Evolutionary conservation across 2,797 vertebrate genomes (phyloP).

Genomic region (Sebastes umbrosus): DNA sequence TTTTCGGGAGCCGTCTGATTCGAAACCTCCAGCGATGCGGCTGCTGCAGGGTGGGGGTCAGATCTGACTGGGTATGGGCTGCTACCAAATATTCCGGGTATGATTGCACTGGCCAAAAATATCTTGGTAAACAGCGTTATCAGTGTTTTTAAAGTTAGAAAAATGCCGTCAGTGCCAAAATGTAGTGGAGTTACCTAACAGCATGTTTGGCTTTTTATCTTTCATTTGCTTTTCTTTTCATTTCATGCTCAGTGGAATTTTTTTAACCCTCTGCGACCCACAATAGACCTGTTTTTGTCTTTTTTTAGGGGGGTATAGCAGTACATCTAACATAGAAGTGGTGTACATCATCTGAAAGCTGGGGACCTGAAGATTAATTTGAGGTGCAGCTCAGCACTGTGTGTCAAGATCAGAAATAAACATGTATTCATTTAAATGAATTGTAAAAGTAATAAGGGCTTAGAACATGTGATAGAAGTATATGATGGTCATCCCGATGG

Average conservation of each 20-base stretch:
- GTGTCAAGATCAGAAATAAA: too few relatives aligned
- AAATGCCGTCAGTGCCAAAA: background rate
- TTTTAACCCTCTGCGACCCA: background rate
- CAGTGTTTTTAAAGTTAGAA: constrained; percentile 36
- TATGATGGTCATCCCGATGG: too few relatives aligned
- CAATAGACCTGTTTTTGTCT: too few relatives aligned
- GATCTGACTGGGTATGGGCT: constrained; percentile 9
- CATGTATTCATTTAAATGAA: too few relatives aligned
- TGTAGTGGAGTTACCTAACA: constrained; percentile 5
- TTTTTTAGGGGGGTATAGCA: too few relatives aligned
- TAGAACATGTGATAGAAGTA: too few relatives aligned
- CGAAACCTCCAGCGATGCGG: constrained; percentile 9
- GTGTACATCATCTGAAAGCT: too few relatives aligned
- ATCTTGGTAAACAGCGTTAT: constrained; percentile 54
- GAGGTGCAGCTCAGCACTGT: too few relatives aligned
- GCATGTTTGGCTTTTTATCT: constrained; percentile 4
- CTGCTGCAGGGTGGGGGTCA: constrained; percentile 16
- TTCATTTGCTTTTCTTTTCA: background rate
- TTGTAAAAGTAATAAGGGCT: too few relatives aligned
- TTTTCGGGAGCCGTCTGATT: constrained; percentile 13
- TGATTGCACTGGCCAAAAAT: constrained; percentile 33
- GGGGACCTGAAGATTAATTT: too few relatives aligned
- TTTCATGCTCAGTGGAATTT: background rate
- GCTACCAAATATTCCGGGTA: constrained; percentile 39
- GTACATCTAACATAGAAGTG: too few relatives aligned